Conservation (phyloP, 1,140 invertebrate species). For the Metopolophium dirhodum region DNA sequence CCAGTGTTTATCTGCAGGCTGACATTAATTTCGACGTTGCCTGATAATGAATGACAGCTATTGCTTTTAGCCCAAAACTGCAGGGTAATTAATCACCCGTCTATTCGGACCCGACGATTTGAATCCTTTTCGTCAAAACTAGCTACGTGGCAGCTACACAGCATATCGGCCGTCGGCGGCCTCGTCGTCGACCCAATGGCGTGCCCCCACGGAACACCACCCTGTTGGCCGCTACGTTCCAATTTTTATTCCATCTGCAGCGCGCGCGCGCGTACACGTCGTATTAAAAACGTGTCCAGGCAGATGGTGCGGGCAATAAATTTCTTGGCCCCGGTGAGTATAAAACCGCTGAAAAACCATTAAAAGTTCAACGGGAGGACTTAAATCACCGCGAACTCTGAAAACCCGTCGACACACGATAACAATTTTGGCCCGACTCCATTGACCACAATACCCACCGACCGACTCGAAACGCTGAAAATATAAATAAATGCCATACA, state of each 20-base stretch:
- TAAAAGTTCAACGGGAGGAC: constrained; percentile 55
- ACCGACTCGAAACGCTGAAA: not conserved
- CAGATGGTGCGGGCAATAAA: constrained; percentile 35
- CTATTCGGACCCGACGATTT: constrained; percentile 16
- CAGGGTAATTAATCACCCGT: constrained; percentile 35
- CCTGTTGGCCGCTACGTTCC: not conserved
- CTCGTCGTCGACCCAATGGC: not conserved
- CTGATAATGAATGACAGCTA: constrained; percentile 39
- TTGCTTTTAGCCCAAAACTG: constrained; percentile 18
- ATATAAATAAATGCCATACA: constrained; percentile 24
- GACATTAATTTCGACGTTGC: constrained; percentile 39
- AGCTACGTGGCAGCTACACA: not conserved
- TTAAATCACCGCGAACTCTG: constrained; percentile 48
- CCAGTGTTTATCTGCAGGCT: not conserved
- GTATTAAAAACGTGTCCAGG: constrained; percentile 50
- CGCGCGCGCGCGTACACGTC: not conserved
- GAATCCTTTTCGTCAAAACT: constrained; percentile 19
- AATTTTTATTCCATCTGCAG: not conserved
- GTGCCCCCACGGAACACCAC: not conserved
- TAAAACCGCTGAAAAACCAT: constrained; percentile 53
- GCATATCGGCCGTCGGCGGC: not conserved
- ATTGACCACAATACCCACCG: constrained; percentile 38
- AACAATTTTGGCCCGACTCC: constrained; percentile 54
- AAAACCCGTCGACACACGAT: constrained; percentile 53
- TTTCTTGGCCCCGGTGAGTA: constrained; percentile 33